These are phyloP conservation scores for Atta texana DNA, from an alignment of 1,140 invertebrate genomes.

Conservation along the genomic window DNA sequence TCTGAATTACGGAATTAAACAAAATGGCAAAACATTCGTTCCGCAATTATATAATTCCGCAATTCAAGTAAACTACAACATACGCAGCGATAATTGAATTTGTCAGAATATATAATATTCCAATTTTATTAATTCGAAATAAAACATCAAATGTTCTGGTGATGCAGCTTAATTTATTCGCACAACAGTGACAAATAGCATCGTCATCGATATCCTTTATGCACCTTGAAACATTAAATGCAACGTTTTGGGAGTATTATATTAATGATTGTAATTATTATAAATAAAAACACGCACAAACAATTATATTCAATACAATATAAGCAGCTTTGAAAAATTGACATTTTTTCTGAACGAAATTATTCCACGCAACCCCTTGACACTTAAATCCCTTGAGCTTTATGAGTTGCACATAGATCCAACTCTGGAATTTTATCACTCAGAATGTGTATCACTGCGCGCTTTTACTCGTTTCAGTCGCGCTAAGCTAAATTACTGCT, in stretches of 20 bases:
- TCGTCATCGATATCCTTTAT: background rate
- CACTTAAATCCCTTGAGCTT: background rate
- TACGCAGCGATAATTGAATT: constrained; percentile 12
- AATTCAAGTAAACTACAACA: background rate
- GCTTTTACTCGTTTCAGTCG: constrained; percentile 34
- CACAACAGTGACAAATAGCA: background rate
- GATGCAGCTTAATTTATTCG: background rate
- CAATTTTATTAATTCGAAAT: background rate
- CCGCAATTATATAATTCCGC: no score
- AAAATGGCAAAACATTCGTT: background rate
- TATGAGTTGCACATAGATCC: background rate
- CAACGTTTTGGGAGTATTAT: background rate
- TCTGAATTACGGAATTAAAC: constrained; percentile 36
- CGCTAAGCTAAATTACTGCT: constrained; percentile 48
- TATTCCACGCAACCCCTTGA: background rate
- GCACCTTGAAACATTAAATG: background rate
- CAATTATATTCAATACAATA: background rate
- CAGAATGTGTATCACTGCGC: constrained; percentile 3
- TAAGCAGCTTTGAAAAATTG: constrained; percentile 10
- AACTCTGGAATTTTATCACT: constrained; percentile 21
- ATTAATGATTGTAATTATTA: constrained; percentile 8
- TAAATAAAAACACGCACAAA: background rate
- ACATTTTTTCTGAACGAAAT: constrained; percentile 7
- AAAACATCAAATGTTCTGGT: background rate
- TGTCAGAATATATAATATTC: constrained; percentile 1